These are phyloP conservation scores for Hydrolagus affinis DNA, from an alignment of 2,113 vertebrate species.

Conservation along the genomic window DNA sequence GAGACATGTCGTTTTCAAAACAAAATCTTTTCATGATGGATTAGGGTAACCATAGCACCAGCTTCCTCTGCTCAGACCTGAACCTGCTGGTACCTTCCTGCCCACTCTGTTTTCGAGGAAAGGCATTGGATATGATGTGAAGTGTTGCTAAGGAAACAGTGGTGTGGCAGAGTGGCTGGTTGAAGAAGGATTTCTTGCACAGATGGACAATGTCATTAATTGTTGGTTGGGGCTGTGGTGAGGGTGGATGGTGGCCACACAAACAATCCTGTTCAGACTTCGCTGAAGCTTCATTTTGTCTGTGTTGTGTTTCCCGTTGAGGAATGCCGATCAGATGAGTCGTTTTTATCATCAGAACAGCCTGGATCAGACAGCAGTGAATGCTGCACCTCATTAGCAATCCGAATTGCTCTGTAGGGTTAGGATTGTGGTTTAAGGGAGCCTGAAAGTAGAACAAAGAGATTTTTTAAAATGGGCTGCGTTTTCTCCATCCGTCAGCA, in stretches of 20 bases:
- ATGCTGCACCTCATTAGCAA: not conserved
- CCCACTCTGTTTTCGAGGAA: slow-evolving; percentile 32
- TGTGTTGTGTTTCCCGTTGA: not conserved
- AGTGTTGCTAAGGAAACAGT: slow-evolving; percentile 63
- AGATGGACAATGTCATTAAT: slow-evolving; percentile 41
- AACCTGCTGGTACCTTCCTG: slow-evolving; percentile 54
- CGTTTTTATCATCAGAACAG: not conserved
- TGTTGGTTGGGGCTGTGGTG: slow-evolving; percentile 37
- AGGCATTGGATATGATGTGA: slow-evolving; percentile 60
- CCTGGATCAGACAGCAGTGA: not conserved
- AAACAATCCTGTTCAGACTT: not conserved
- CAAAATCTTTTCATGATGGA: slow-evolving; percentile 62
- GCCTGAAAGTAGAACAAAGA: slow-evolving; percentile 27
- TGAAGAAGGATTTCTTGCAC: not conserved
- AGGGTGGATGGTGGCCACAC: slow-evolving; percentile 25
- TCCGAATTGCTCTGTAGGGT: slow-evolving; percentile 37
- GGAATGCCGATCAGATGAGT: not conserved
- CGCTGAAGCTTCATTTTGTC: not conserved
- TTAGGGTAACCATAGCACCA: slow-evolving; percentile 69
- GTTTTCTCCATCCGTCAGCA: slow-evolving; percentile 68
- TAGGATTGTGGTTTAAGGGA: slow-evolving; percentile 28
- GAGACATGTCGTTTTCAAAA: slow-evolving; percentile 49
- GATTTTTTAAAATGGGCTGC: slow-evolving; percentile 66
- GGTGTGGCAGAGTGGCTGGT: slow-evolving; percentile 48
- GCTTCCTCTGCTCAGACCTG: slow-evolving; percentile 46